Conservation (phyloP, 2,113 vertebrate genomes). For the Atractosteus spatula region DNA sequence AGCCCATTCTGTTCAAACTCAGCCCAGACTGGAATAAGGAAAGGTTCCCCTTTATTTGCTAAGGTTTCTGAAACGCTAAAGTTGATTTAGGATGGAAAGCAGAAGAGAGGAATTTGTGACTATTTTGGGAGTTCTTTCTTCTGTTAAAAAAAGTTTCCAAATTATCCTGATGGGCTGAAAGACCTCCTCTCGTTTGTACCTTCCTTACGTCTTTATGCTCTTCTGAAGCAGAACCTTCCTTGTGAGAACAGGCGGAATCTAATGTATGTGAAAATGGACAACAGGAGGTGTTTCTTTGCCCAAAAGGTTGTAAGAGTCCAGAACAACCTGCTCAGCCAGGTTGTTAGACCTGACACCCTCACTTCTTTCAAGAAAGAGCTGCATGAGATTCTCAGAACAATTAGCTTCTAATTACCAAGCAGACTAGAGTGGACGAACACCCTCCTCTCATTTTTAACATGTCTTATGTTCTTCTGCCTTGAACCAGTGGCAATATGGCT, state of each 20-base stretch:
- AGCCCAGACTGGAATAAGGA: background rate
- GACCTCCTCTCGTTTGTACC: conserved; percentile 1
- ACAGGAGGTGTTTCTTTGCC: no score
- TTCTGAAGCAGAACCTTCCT: conserved; percentile 31
- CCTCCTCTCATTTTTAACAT: no score
- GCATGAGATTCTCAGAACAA: no score
- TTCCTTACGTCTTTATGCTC: conserved; percentile 3
- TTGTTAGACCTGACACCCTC: no score
- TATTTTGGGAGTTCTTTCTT: conserved; percentile 1
- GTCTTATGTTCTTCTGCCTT: background rate
- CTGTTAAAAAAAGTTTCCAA: background rate
- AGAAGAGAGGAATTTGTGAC: background rate
- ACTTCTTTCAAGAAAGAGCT: no score
- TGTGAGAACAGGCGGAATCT: conserved; percentile 22
- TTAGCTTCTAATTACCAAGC: no score
- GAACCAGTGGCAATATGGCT: conserved; percentile 28
- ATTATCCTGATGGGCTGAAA: conserved; percentile 20
- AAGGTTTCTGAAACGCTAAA: background rate
- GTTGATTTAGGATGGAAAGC: conserved; percentile 1
- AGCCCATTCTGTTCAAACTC: conserved; percentile 7
- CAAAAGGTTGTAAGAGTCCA: no score
- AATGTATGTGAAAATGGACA: no score
- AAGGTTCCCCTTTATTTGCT: background rate
- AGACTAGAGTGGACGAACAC: no score
- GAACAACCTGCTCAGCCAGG: no score